Conservation (phyloP, 35 echinoderm and acorn worm genomes). For the Chiridota heheva region DNA sequence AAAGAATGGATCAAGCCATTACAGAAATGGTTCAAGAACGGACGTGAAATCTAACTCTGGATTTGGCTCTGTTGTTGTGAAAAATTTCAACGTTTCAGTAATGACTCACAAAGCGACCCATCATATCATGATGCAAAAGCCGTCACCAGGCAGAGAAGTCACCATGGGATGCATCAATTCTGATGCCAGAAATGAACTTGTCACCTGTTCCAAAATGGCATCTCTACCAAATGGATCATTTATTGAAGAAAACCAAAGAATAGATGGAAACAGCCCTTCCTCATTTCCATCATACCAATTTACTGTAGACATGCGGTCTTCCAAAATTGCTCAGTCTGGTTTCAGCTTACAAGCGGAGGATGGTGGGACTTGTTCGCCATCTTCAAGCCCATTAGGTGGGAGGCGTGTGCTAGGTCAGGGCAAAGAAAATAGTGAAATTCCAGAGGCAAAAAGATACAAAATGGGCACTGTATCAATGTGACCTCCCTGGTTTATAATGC, state of each 20-base stretch:
- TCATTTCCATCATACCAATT: not conserved
- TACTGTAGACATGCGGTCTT: not conserved
- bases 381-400: not conserved
- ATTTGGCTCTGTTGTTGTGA: too few species aligned
- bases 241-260: not conserved
- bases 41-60: too few species aligned
- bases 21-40: too few species aligned
- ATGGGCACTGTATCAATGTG: too few species aligned
- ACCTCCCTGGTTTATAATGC: too few species aligned
- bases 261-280: not conserved
- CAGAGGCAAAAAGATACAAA: slow-evolving; percentile 24
- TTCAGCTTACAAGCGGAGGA: not conserved
- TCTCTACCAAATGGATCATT: not conserved
- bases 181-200: too few species aligned
- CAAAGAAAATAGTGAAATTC: slow-evolving; percentile 23
- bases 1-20: too few species aligned
- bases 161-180: too few species aligned
- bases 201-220: not conserved
- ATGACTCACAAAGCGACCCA: too few species aligned
- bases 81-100: too few species aligned
- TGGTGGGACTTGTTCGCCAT: not conserved
- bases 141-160: too few species aligned
- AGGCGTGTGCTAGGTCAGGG: slow-evolving; percentile 1
- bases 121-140: too few species aligned
- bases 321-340: not conserved